These are phyloP conservation scores for Lamprologus ornatipinnis DNA, from an alignment of 2,113 vertebrate species.

Conservation along the genomic window DNA sequence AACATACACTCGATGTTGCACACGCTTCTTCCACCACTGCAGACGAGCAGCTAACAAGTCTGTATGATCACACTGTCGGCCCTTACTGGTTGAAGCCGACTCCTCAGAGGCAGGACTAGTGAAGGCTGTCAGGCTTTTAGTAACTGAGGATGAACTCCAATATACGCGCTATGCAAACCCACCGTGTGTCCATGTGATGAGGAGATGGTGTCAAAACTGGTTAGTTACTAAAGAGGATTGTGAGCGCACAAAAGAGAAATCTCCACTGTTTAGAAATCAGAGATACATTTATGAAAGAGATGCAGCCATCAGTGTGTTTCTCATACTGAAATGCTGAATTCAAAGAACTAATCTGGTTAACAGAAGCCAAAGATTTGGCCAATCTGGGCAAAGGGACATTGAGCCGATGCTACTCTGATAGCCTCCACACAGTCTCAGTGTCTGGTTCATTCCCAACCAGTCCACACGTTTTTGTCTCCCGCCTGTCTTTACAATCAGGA, in stretches of 20 bases:
- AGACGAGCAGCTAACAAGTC: background rate
- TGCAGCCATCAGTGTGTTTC: background rate
- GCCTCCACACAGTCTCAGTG: background rate
- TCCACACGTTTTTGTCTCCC: background rate
- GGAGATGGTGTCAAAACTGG: background rate
- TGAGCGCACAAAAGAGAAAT: background rate
- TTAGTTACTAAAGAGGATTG: background rate
- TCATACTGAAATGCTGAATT: accelerated
- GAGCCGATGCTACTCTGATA: background rate
- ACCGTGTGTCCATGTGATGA: background rate
- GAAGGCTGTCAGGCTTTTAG: background rate
- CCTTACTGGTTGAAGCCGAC: background rate
- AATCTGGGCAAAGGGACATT: background rate
- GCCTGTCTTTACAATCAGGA: background rate
- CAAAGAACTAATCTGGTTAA: background rate
- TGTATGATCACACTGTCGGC: background rate
- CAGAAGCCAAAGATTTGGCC: background rate
- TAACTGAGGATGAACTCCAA: background rate
- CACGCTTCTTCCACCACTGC: background rate
- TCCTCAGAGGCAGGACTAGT: background rate
- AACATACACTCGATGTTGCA: background rate
- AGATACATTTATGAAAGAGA: background rate
- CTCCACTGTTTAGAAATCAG: background rate
- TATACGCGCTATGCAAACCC: background rate
- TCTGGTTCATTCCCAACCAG: background rate